Evolutionary conservation across 2,113 vertebrate species (phyloP).

Genomic region (Notothenia rossii): DNA sequence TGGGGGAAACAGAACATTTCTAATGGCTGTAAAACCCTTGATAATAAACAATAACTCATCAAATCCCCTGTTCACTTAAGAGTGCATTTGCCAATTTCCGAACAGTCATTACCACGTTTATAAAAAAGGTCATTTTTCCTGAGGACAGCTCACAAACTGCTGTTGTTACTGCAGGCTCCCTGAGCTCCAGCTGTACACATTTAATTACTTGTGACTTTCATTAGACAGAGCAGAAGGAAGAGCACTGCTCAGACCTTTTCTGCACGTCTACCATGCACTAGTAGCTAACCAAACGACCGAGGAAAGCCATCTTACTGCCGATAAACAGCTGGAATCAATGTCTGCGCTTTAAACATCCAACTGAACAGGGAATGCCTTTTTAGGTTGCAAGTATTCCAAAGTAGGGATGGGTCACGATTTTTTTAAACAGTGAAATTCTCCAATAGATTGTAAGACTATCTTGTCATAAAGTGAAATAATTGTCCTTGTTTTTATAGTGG

Average conservation of each 20-base stretch:
- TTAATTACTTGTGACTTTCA: constrained; percentile 75
- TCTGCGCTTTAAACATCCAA: constrained; percentile 30
- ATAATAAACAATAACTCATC: neutral
- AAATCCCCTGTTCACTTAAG: neutral
- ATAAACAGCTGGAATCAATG: constrained; percentile 42
- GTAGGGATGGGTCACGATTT: no score
- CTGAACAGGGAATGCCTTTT: constrained; percentile 16
- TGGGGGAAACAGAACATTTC: neutral
- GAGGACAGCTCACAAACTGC: constrained; percentile 38
- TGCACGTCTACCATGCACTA: constrained; percentile 10
- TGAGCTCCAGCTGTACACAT: constrained; percentile 46
- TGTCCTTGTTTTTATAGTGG: no score
- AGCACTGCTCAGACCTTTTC: constrained; percentile 40
- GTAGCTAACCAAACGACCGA: constrained; percentile 48
- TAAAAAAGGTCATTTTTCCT: constrained; percentile 26
- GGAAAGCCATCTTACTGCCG: constrained; percentile 25
- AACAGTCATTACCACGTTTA: neutral
- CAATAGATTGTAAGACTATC: no score
- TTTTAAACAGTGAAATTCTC: no score
- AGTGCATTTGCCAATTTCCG: neutral
- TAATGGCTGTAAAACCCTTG: no score
- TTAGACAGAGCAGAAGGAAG: constrained; percentile 48
- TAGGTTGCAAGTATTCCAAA: constrained; percentile 2
- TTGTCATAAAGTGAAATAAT: no score
- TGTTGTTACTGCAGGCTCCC: constrained; percentile 16